These are phyloP conservation scores for Pantherophis alleghaniensis DNA, from an alignment of 2,797 vertebrate species.

Conservation along the genomic window DNA sequence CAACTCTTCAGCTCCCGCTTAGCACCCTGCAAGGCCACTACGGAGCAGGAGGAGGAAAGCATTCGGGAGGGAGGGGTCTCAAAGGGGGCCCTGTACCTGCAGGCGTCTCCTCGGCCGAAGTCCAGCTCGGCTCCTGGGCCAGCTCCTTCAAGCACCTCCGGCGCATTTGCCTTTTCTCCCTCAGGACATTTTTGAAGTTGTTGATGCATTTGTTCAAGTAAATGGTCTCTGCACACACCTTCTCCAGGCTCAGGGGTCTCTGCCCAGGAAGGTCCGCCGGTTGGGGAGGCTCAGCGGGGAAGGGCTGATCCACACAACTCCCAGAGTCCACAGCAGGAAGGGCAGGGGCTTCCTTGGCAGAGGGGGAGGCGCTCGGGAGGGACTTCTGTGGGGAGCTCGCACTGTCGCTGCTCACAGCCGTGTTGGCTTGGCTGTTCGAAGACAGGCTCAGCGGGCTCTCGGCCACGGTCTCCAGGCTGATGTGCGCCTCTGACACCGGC, in stretches of 20 bases:
- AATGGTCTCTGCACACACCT: slow-evolving; percentile 80
- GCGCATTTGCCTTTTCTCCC: slow-evolving; percentile 85
- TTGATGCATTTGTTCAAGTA: slow-evolving; percentile 88
- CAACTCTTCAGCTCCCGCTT: neutral
- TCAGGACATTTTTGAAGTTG: slow-evolving; percentile 92
- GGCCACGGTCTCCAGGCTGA: slow-evolving; percentile 66
- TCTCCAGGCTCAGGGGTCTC: slow-evolving; percentile 73
- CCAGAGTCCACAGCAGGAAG: slow-evolving; percentile 60
- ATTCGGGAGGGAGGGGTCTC: neutral
- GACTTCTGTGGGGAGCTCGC: slow-evolving; percentile 55
- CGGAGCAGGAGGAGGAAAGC: neutral
- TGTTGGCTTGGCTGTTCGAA: slow-evolving; percentile 68
- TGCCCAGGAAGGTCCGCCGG: slow-evolving; percentile 61
- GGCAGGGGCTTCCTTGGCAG: slow-evolving; percentile 57
- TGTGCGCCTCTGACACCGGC: slow-evolving; percentile 61
- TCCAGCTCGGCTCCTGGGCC: slow-evolving; percentile 80
- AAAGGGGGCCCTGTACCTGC: slow-evolving; percentile 68
- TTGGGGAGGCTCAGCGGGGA: slow-evolving; percentile 13
- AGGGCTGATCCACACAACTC: slow-evolving; percentile 38
- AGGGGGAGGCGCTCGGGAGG: slow-evolving; percentile 60
- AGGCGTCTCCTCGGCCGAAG: slow-evolving; percentile 78
- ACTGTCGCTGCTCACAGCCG: slow-evolving; percentile 61
- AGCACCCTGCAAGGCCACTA: neutral
- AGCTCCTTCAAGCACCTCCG: slow-evolving; percentile 82
- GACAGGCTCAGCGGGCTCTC: slow-evolving; percentile 70